phyloP scores from a whole-genome alignment of 2,797 vertebrate genomes.

The Gymnothorax javanicus region DNA sequence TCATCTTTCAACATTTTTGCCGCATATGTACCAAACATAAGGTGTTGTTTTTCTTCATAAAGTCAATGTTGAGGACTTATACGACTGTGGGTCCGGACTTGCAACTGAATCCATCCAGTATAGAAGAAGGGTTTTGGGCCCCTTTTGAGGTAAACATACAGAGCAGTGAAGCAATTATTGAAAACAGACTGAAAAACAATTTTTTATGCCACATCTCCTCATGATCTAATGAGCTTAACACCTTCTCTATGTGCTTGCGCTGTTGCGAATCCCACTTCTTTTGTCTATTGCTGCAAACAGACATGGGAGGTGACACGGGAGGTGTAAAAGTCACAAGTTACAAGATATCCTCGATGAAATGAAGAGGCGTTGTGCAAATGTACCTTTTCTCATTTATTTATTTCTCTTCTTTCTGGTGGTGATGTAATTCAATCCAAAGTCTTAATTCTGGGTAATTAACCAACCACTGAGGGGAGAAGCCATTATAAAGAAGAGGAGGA shows the following conservation, averaged over 20 bases:
- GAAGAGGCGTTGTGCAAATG: constrained; percentile 14
- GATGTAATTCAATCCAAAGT: constrained; percentile 16
- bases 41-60: not conserved
- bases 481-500: not conserved
- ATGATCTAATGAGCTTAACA: not conserved
- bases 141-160: not conserved
- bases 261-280: not conserved
- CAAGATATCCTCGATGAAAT: not conserved
- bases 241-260: not conserved
- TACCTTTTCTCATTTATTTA: not conserved
- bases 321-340: not conserved
- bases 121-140: not conserved
- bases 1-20: not conserved
- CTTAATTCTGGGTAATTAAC: constrained; percentile 19
- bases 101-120: not conserved
- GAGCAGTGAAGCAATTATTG: not conserved
- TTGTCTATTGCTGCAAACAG: not conserved
- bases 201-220: not conserved
- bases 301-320: not conserved
- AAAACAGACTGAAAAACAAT: not conserved
- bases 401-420: not conserved
- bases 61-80: not conserved
- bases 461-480: not conserved
- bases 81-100: not conserved
- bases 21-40: not conserved